A percentile compares a stretch with the other conserved stretches of the same genome.
phyloP scores from a whole-genome alignment of 2,797 vertebrate species.

The Pseudomugil tenellus region DNA sequence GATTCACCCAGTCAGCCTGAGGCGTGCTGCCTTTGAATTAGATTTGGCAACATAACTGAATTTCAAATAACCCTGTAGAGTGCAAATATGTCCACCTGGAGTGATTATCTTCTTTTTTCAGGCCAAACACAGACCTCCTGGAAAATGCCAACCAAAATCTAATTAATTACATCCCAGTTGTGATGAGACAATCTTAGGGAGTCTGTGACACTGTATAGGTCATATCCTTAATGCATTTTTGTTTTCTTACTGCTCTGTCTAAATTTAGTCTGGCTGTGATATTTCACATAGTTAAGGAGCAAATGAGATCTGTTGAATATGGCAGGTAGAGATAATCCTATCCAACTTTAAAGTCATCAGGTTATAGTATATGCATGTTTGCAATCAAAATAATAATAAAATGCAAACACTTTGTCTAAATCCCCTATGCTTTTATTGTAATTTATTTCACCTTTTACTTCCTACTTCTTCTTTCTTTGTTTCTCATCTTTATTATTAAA shows the following conservation, averaged over 20 bases:
- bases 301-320: not conserved
- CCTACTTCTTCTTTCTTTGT: no score
- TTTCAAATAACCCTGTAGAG: conserved; percentile 43
- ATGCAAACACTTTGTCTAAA: no score
- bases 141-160: conserved; percentile 37
- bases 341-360: not conserved
- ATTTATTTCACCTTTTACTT: no score
- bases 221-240: conserved; percentile 6
- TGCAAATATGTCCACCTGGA: conserved; percentile 35
- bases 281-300: conserved; percentile 3
- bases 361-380: not conserved
- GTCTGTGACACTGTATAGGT: conserved; percentile 4
- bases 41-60: conserved; percentile 52
- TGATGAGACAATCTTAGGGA: conserved; percentile 39
- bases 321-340: not conserved
- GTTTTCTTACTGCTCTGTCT: conserved; percentile 1
- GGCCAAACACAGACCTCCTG: conserved; percentile 25
- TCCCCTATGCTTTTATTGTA: no score
- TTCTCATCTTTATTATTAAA: no score
- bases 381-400: no score
- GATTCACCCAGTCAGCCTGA: conserved; percentile 52
- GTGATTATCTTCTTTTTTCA: conserved; percentile 25
- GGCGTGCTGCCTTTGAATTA: conserved; percentile 62
- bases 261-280: conserved; percentile 10
- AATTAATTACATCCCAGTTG: conserved; percentile 45